Base-by-base conservation (phyloP, 2,113 vertebrate genomes). In the Psammodynastes pulverulentus region DNA sequence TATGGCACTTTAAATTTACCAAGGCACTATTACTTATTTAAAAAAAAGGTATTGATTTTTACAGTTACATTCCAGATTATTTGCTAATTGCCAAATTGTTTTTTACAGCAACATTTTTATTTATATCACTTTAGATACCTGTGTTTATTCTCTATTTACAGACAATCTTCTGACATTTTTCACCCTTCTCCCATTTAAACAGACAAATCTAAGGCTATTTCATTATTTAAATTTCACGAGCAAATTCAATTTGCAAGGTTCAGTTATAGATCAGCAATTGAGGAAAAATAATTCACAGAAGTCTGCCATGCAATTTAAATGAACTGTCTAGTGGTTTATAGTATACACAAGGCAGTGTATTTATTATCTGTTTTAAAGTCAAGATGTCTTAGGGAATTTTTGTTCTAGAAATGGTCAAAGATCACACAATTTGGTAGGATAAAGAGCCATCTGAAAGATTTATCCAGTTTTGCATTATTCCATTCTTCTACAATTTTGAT, bases 1-100 rank as follows among this genome's bases (percentile, higher is more conserved):
- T 96, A 96, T 96, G 94, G 93, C 94, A 72, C 90, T 43, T 90
- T 91, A 96, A 96, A 97, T 97, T 94, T 95, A 94, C 90, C 79
- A 43, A 62, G 94, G 92, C 95, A 96, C 93, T 93, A 46, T 95
- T 94, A 91, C 90, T 84, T 92, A 5, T 67, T 94, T 96, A 90
- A 94, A 94, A 89, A 39, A 43, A 87, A 93, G 34, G 79, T 89
- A 95, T 91, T 95, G 51, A 92, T 93, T 95, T 85, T 92, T 72
- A 87, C 53, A 88, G 89, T 88, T 90, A 49, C 86, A 93, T 72
- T 39, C 79, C 52, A 93, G 48, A 91, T 84, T 0, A 88, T 92
- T 89, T 92, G 24, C 58, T 92, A 89, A 93, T 24, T 94, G 86
- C 85, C 87, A 95, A 92, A 87, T 62, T 88, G 92, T 72, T 48